Conservation (phyloP, 2,888 invertebrate genomes). For the Coremacera marginata region DNA sequence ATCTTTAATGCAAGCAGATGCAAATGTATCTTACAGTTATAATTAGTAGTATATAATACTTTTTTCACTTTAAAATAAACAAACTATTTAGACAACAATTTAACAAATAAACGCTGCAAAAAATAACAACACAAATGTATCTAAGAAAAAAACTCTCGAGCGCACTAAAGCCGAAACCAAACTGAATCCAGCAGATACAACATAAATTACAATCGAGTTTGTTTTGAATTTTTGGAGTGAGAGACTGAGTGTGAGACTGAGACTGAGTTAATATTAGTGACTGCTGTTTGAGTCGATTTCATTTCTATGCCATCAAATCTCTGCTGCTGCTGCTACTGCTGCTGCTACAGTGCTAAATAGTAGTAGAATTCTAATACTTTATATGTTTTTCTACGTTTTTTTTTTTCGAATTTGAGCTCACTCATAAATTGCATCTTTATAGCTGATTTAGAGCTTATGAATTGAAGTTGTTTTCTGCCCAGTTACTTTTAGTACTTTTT, state of each 20-base stretch:
- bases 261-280: background rate
- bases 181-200: conserved; percentile 35
- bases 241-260: background rate
- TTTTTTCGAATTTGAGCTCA: too few species aligned
- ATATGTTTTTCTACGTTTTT: too few species aligned
- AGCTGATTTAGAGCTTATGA: background rate
- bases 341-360: background rate
- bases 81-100: too few species aligned
- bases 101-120: background rate
- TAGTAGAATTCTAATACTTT: background rate
- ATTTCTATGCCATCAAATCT: background rate
- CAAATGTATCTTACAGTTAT: background rate
- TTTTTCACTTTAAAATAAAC: background rate
- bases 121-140: background rate
- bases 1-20: background rate
- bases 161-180: conserved; percentile 25
- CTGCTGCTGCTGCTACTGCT: background rate
- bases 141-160: conserved; percentile 13
- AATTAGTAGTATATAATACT: background rate
- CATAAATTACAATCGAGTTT: conserved; percentile 31
- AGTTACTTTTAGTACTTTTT: background rate
- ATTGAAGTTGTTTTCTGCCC: background rate
- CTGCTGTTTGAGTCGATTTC: background rate
- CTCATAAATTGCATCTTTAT: too few species aligned
- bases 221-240: conserved; percentile 5